Evolutionary conservation across 2,797 vertebrate genomes (phyloP), one percentile per base, ranked within the genome.

Genomic region (Hypotaenidia philippensis): DNA sequence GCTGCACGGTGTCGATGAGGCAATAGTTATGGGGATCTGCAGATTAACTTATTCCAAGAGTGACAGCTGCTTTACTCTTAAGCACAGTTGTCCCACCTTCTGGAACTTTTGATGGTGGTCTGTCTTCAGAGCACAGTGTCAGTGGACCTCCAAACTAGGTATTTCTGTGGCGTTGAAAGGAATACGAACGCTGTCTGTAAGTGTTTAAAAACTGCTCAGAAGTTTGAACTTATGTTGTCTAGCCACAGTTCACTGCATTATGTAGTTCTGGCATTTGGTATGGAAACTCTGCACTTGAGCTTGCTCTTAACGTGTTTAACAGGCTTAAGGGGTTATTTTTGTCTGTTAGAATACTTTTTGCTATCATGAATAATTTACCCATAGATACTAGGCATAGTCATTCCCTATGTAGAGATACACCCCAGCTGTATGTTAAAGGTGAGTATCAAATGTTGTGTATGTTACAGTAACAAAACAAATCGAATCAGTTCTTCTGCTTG

Each of bases 171-270:
- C 47, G 77, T 60, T 1, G 6, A 72, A 81, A 79, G 41, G 60
- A 63, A 50, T 64, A 60, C 18, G 23, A 78, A 63, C 10, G 1
- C 9, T 31, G 7, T 86, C 86, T 83, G 10, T 78, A 81, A 88
- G 65, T 23, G 2, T 69, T 94, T 83, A 81, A 94, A 93, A 93
- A 69, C 55, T 65, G 20, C 76, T 59, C 68, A 44, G 34, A 77
- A 91, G 90, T 61, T 78, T 93, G 83, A 95, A 78, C 87, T 95
- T 88, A 27, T 1, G 45, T 83, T 93, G 95, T 96, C 93, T 96
- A 91, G 94, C 90, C 92, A 89, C 75, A 65, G 53, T 70, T 96
- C 90, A 78, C 76, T 71, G 87, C 3, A 8, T 94, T 94, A 84
- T 69, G 61, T 55, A 96, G 84, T 92, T 91, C 80, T 96, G 96